Conservation (phyloP, 2,113 vertebrate species). For the Engystomops pustulosus region DNA sequence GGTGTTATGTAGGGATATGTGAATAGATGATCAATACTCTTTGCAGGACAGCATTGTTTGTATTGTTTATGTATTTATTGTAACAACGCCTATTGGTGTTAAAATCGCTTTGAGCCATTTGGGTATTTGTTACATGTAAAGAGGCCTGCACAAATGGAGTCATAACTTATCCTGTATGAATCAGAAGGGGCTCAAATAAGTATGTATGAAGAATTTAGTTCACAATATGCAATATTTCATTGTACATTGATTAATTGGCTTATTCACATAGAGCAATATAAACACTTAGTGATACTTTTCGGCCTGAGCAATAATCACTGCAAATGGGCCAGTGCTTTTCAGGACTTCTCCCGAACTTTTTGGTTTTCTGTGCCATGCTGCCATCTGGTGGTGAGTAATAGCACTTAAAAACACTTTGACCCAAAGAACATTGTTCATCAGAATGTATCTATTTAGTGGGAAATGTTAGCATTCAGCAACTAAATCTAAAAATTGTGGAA, state of each 20-base stretch:
- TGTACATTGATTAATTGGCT: not conserved
- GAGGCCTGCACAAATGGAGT: not conserved
- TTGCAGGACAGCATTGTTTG: no score
- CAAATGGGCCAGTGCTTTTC: not conserved
- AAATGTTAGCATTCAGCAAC: not conserved
- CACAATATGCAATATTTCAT: not conserved
- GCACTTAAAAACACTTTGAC: not conserved
- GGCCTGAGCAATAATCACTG: not conserved
- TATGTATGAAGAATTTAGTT: not conserved
- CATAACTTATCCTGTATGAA: no score
- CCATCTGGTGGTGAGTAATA: conserved; percentile 42
- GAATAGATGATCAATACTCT: not conserved
- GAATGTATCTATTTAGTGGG: not conserved
- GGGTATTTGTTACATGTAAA: not conserved
- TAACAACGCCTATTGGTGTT: not conserved
- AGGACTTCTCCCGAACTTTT: not conserved
- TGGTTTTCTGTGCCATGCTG: conserved; percentile 46
- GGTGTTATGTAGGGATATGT: not conserved
- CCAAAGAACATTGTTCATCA: not conserved
- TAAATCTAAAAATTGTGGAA: not conserved
- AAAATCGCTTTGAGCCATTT: not conserved
- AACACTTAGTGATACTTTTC: not conserved
- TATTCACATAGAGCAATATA: not conserved
- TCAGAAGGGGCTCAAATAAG: not conserved
- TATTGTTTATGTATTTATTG: not conserved